Percentiles rank a stretch among this genome's conserved stretches.
Conservation (phyloP, 2,888 invertebrate genomes). For the Epistrophe grossulariae region DNA sequence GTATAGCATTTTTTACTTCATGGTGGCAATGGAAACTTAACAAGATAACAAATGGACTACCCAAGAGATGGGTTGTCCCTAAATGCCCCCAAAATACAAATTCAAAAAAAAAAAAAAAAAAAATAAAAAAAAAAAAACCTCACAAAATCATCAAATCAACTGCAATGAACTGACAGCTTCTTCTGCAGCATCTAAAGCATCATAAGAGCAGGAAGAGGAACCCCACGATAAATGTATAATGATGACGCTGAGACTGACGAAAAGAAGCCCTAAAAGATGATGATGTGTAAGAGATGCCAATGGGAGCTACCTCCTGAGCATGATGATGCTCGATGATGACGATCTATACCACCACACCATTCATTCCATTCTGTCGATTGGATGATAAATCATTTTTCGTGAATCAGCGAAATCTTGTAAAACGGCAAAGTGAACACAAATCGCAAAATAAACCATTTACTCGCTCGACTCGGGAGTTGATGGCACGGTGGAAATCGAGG, state of each 20-base stretch:
- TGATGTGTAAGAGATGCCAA: conserved; percentile 62
- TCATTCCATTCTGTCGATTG: conserved; percentile 72
- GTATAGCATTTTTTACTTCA: conserved; percentile 39
- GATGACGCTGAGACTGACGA: conserved; percentile 45
- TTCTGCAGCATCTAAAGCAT: conserved; percentile 59
- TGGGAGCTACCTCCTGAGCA: conserved; percentile 46
- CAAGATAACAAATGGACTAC: conserved; percentile 45
- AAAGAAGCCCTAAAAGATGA: conserved; percentile 63
- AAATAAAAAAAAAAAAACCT: neutral
- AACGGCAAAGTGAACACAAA: conserved; percentile 74
- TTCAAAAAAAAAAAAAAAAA: neutral
- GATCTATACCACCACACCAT: conserved; percentile 50
- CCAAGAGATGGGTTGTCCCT: conserved; percentile 39
- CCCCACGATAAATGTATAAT: neutral
- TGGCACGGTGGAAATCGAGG: conserved; percentile 13
- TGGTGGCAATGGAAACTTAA: conserved; percentile 59
- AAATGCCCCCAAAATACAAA: conserved; percentile 44
- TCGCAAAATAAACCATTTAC: conserved; percentile 66
- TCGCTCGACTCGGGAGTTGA: conserved; percentile 32
- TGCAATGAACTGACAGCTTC: conserved; percentile 63
- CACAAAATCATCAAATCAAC: conserved; percentile 59
- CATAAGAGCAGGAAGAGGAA: conserved; percentile 19
- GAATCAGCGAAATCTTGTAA: conserved; percentile 77
- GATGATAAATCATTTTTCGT: conserved; percentile 77
- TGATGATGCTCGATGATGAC: conserved; percentile 48